Evolutionary conservation across 2,888 invertebrate genomes (phyloP).

Genomic region (Drosophila borborema): DNA sequence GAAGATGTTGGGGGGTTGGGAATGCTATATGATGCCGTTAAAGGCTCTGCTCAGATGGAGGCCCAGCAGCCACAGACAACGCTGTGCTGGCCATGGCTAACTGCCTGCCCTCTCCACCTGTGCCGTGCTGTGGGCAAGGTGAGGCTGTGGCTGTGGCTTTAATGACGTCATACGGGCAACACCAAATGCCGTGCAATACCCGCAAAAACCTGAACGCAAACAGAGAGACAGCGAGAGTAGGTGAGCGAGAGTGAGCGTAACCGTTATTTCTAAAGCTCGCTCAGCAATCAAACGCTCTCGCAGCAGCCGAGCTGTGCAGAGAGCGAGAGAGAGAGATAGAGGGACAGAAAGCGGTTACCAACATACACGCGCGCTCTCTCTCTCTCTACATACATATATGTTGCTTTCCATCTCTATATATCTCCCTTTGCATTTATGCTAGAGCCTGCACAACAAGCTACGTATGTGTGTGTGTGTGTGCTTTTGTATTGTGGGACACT

Average conservation of each 20-base stretch:
- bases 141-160: slow-evolving; percentile 61
- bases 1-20: too few species aligned
- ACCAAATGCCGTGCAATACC: slow-evolving; percentile 66
- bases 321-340: not conserved
- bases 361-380: not conserved
- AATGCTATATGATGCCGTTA: slow-evolving; percentile 11
- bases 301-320: slow-evolving; percentile 52
- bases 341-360: too few species aligned
- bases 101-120: slow-evolving; percentile 20
- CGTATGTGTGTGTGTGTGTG: slow-evolving; percentile 8
- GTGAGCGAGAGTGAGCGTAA: slow-evolving; percentile 1
- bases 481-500: slow-evolving; percentile 66
- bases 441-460: slow-evolving; percentile 59
- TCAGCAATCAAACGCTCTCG: slow-evolving; percentile 22
- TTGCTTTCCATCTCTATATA: not conserved
- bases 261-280: not conserved
- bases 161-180: slow-evolving; percentile 72
- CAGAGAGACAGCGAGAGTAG: slow-evolving; percentile 1
- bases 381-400: not conserved
- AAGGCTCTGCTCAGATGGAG: slow-evolving; percentile 12
- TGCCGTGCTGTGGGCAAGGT: slow-evolving; percentile 62
- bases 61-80: slow-evolving; percentile 25
- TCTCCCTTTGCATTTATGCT: slow-evolving; percentile 26
- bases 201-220: slow-evolving; percentile 54
- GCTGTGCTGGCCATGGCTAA: slow-evolving; percentile 38